phyloP scores from a whole-genome alignment of 2,113 vertebrate genomes.

The Zapus hudsonius region DNA sequence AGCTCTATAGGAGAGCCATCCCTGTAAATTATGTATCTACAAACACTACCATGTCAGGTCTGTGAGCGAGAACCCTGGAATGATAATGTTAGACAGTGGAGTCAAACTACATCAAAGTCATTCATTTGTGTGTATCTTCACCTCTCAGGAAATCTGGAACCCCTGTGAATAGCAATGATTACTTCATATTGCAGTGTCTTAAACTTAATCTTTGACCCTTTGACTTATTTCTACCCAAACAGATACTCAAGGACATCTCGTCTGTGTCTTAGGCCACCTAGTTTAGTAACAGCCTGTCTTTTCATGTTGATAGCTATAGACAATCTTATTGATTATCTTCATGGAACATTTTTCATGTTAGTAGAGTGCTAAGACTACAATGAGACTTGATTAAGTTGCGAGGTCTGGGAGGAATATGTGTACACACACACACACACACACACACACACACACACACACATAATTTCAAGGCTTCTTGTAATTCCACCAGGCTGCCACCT shows the following conservation, averaged over 20 bases:
- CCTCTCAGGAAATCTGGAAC: not conserved
- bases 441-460: rapidly evolving
- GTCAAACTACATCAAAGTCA: not conserved
- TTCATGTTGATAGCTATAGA: not conserved
- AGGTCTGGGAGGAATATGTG: not conserved
- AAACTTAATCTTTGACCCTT: not conserved
- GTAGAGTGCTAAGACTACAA: not conserved
- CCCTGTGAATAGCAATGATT: not conserved
- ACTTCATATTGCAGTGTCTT: not conserved
- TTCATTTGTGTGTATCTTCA: not conserved
- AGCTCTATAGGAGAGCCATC: not conserved
- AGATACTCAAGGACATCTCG: not conserved
- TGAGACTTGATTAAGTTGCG: not conserved
- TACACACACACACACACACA: rapidly evolving
- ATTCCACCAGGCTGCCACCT: not conserved
- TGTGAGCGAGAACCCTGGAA: not conserved
- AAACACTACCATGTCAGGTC: not conserved
- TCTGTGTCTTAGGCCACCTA: not conserved
- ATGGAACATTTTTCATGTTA: constrained; percentile 7
- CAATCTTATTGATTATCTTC: not conserved
- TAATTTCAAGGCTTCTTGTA: not conserved
- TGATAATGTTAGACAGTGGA: not conserved
- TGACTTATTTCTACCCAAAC: not conserved
- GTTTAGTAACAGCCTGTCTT: not conserved
- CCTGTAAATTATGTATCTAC: not conserved